Percentiles rank a stretch among this genome's conserved stretches.
Conservation (phyloP, 1,140 invertebrate genomes). For the Calephelis nemesis region DNA sequence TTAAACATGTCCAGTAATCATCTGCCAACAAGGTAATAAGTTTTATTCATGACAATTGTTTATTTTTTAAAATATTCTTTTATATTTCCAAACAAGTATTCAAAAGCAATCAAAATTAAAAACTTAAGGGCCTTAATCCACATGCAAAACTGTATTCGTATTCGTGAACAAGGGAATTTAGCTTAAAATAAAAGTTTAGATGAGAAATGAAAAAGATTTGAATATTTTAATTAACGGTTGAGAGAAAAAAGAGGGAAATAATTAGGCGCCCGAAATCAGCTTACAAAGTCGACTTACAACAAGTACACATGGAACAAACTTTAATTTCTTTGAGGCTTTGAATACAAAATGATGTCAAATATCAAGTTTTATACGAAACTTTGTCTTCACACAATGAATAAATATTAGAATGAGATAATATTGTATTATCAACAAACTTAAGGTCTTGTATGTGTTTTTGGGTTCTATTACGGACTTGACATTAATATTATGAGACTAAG, state of each 20-base stretch:
- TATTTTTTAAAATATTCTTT: background rate
- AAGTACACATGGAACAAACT: slow-evolving; percentile 11
- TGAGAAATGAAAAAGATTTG: slow-evolving; percentile 15
- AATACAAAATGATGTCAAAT: slow-evolving; percentile 15
- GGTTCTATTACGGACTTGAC: too few species aligned
- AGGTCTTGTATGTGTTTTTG: too few species aligned
- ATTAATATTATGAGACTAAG: too few species aligned
- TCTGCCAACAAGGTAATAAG: too few species aligned
- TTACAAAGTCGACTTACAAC: slow-evolving; percentile 12
- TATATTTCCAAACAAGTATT: background rate
- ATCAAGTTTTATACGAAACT: slow-evolving; percentile 3
- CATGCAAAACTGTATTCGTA: slow-evolving; percentile 8
- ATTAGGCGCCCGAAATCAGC: slow-evolving; percentile 14
- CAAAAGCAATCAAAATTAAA: slow-evolving; percentile 6
- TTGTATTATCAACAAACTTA: background rate
- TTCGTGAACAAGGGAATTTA: slow-evolving; percentile 2
- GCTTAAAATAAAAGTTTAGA: slow-evolving; percentile 12
- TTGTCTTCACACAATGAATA: slow-evolving; percentile 11
- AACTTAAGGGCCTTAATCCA: background rate
- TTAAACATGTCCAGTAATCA: too few species aligned
- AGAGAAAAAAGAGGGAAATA: slow-evolving; percentile 10
- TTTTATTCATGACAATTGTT: background rate
- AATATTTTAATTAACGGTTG: slow-evolving; percentile 16
- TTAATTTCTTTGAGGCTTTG: slow-evolving; percentile 16
- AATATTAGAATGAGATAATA: background rate